Percentiles rank a stretch among this genome's conserved stretches.
Evolutionary conservation across 2,113 vertebrate genomes (phyloP).

Genomic region (Aramus guarauna): DNA sequence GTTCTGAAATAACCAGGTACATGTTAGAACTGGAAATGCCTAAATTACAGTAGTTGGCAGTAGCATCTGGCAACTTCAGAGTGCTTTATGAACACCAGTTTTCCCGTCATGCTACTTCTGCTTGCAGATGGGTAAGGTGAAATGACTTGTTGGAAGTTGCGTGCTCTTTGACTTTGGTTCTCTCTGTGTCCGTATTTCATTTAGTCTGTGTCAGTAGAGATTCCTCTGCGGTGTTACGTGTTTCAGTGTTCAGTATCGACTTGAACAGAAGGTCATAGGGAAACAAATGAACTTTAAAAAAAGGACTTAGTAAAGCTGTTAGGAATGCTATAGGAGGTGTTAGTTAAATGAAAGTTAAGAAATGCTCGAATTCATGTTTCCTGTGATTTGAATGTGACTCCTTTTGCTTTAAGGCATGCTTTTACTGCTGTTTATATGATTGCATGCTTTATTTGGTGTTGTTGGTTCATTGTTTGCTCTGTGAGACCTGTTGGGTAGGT

Average conservation of each 20-base stretch:
- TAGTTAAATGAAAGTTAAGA: neutral
- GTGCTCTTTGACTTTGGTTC: neutral
- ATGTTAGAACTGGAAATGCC: neutral
- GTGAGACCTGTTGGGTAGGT: neutral
- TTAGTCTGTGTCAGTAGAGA: neutral
- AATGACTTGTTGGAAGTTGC: neutral
- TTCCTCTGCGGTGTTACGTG: neutral
- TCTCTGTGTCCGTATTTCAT: neutral
- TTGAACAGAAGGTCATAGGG: neutral
- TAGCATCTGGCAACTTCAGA: neutral
- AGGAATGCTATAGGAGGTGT: neutral
- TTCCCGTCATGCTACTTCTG: rapidly evolving
- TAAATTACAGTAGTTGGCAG: neutral
- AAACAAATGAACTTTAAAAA: neutral
- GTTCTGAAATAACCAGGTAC: neutral
- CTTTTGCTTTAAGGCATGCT: neutral
- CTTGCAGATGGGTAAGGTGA: neutral
- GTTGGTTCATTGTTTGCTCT: neutral
- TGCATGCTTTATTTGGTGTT: neutral
- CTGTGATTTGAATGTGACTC: neutral
- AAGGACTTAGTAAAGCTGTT: neutral
- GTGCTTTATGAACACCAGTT: neutral
- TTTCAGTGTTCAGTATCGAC: neutral
- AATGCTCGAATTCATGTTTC: neutral
- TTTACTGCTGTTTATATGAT: neutral